These are phyloP conservation scores for Halcyon malimbica DNA, from an alignment of 2,113 vertebrate genomes.

Conservation along the genomic window DNA sequence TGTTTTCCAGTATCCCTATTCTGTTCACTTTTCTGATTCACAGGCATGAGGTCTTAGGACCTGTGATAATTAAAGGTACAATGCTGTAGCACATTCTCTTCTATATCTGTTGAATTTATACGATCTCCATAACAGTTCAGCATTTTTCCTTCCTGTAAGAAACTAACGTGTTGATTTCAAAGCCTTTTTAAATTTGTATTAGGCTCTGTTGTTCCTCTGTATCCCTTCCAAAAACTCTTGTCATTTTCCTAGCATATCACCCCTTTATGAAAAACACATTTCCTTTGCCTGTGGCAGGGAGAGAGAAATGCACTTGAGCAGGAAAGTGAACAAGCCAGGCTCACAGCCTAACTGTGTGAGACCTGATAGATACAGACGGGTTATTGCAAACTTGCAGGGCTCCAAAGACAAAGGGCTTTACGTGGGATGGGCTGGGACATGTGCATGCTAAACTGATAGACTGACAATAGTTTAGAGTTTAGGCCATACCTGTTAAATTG, in stretches of 20 bases:
- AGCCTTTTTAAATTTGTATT: not conserved
- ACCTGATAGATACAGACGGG: not conserved
- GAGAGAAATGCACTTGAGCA: not conserved
- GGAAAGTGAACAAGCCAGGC: not conserved
- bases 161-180: not conserved
- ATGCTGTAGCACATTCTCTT: not conserved
- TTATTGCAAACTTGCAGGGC: not conserved
- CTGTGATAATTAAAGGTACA: not conserved
- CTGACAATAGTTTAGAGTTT: not conserved
- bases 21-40: not conserved
- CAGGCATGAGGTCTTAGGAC: not conserved
- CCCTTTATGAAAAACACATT: not conserved
- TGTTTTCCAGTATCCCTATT: not conserved
- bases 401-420: not conserved
- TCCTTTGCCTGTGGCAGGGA: not conserved
- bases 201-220: not conserved
- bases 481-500: not conserved
- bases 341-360: not conserved
- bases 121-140: rapidly evolving
- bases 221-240: not conserved
- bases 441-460: rapidly evolving
- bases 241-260: not conserved
- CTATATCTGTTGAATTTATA: not conserved
- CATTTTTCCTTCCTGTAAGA: not conserved
- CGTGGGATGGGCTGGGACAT: not conserved